Conservation (phyloP, 2,113 vertebrate species). For the Brachirus orientalis region DNA sequence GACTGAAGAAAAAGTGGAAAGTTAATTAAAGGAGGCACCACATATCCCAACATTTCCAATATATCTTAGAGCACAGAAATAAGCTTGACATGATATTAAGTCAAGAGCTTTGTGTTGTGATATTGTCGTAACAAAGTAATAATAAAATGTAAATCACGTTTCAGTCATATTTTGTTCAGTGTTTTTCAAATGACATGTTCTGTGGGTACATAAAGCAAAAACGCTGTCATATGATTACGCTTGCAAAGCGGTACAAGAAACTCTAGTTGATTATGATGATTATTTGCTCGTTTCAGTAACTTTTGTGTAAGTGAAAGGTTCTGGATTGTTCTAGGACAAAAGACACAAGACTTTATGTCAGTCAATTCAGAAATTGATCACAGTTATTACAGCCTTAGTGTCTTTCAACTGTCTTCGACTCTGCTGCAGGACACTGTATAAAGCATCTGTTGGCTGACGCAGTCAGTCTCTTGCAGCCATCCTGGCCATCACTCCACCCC, state of each 20-base stretch:
- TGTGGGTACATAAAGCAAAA: too few relatives aligned
- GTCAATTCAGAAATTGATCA: too few relatives aligned
- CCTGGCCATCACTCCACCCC: conserved; percentile 59
- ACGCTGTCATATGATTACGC: too few relatives aligned
- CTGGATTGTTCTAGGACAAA: too few relatives aligned
- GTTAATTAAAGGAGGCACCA: conserved; percentile 65
- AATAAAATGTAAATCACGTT: neutral
- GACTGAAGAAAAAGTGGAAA: conserved; percentile 52
- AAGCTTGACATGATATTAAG: conserved; percentile 7
- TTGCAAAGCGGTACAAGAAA: too few relatives aligned
- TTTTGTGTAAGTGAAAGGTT: too few relatives aligned
- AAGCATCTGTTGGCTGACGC: conserved; percentile 67
- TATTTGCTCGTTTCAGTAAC: too few relatives aligned
- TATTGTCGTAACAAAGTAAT: neutral
- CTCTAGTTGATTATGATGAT: too few relatives aligned
- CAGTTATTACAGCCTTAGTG: too few relatives aligned
- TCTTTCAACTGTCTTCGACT: neutral
- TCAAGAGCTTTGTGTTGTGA: neutral
- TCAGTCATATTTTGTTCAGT: neutral
- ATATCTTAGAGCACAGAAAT: conserved; percentile 31
- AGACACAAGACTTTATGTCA: too few relatives aligned
- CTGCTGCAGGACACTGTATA: conserved; percentile 33
- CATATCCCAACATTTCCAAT: conserved; percentile 38
- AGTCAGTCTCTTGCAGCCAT: conserved; percentile 53
- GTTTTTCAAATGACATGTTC: neutral